Percentiles rank a stretch among this genome's conserved stretches.
Conservation (phyloP, 2,113 vertebrate genomes). For the Phyllopteryx taeniolatus region DNA sequence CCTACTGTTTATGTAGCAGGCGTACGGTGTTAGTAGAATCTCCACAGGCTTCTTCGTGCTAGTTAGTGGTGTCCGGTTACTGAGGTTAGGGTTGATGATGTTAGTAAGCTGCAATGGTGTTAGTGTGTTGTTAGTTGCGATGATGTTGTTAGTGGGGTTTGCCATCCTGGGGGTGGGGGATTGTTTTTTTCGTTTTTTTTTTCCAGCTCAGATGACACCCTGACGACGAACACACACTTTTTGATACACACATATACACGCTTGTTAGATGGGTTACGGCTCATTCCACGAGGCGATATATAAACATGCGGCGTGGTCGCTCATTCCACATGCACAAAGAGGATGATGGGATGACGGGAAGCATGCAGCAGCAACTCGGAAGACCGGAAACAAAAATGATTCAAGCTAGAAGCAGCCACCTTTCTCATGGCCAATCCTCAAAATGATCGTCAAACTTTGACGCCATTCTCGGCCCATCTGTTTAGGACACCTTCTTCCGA, state of each 20-base stretch:
- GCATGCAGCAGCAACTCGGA: constrained; percentile 61
- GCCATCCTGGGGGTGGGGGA: constrained; percentile 48
- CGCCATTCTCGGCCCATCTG: neutral
- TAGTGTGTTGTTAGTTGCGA: constrained; percentile 59
- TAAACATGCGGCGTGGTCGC: constrained; percentile 54
- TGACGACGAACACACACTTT: constrained; percentile 34
- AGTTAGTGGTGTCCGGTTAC: constrained; percentile 54
- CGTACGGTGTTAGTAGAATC: constrained; percentile 57
- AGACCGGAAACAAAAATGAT: constrained; percentile 29
- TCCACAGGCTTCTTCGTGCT: constrained; percentile 56
- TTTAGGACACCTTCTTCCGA: neutral
- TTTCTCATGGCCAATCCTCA: neutral
- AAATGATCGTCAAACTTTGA: neutral
- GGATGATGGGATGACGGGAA: constrained; percentile 49
- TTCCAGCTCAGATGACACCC: constrained; percentile 61
- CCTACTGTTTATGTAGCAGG: constrained; percentile 19
- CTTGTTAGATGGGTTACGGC: constrained; percentile 58
- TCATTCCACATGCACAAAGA: constrained; percentile 63
- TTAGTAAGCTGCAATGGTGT: constrained; percentile 64
- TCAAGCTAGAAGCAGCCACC: neutral
- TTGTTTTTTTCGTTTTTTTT: constrained; percentile 54
- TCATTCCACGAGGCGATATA: constrained; percentile 51
- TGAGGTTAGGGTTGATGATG: constrained; percentile 59
- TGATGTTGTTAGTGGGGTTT: constrained; percentile 52
- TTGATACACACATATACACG: constrained; percentile 32